Base-by-base conservation (phyloP, 2,888 invertebrate genomes). In the Erebia epiphron region DNA sequence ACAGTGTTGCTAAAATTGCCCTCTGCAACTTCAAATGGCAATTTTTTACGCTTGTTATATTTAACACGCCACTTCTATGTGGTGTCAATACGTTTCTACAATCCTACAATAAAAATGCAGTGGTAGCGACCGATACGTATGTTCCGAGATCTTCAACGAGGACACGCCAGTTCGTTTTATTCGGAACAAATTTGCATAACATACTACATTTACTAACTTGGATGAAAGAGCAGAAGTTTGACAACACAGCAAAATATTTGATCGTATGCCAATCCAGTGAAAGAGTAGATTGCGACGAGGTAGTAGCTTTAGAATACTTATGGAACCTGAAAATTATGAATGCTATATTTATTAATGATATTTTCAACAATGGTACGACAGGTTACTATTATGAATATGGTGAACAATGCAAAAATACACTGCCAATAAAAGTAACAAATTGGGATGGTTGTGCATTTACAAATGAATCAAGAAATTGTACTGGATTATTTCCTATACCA, bases 211-310 rank as follows among this genome's bases (percentile, higher is more conserved):
- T 84, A 70, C 73, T 92, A 14, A 69, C 79, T 26, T 83, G 83
- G 80, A 81, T 88, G 79, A 75, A 75, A 26, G 69, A 72, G 9
- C 78, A 82, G 65, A 71, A 82, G 69, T 86, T 87, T 66, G 86
- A 88, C 72, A 91, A 87, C 69, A 87, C 85, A 0, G 89, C 89
- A 0, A 86, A 83, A 72, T 87, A 81, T 72, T 82, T 91, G n/a
- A 77, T 90, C 11, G 75, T 88, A 63, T 91, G 92, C 70, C 79
- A 83, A 74, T 86, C 87, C 8, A 61, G 76, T 54, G 66, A 75
- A 52, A 50, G 63, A 2, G 54, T 68, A n/a, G 78, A 85, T 41
- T 92, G 91, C 72, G 79, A 88, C 70, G 88, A 90, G 77, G 64
- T 68, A 2, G 73, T 79, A 66, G 84, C 86, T 8, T 80, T 86